Evolutionary conservation across 1,140 invertebrate genomes (phyloP).

Genomic region (Bombus affinis): DNA sequence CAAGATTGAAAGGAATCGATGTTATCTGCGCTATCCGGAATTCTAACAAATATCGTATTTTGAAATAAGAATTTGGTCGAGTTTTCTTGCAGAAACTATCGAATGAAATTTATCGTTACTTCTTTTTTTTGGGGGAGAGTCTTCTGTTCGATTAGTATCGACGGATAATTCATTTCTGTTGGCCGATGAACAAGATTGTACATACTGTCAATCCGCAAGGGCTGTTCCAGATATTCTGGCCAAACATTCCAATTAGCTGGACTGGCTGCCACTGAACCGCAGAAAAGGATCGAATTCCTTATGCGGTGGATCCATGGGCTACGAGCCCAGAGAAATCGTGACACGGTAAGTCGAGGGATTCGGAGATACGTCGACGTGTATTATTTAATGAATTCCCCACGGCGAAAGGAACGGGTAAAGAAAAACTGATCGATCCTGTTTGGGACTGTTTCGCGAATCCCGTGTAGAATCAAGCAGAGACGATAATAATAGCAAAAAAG

Average conservation of each 20-base stretch:
- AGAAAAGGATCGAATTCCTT: slow-evolving; percentile 64
- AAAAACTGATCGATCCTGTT: slow-evolving; percentile 29
- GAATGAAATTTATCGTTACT: not conserved
- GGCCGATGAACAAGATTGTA: slow-evolving; percentile 21
- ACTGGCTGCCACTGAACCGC: slow-evolving; percentile 53
- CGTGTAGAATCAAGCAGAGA: not conserved
- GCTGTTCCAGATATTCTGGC: slow-evolving; percentile 66
- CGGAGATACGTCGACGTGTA: not conserved
- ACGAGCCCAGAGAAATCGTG: slow-evolving; percentile 37
- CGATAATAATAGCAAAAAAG: not conserved
- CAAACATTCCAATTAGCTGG: slow-evolving; percentile 71
- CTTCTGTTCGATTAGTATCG: slow-evolving; percentile 12
- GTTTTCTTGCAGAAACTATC: not conserved
- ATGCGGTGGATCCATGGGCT: slow-evolving; percentile 46
- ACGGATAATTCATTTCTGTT: slow-evolving; percentile 29
- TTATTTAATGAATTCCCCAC: slow-evolving; percentile 31
- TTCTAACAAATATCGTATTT: not conserved
- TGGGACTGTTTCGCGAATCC: not conserved
- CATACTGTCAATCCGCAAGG: slow-evolving; percentile 55
- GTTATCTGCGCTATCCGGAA: not conserved
- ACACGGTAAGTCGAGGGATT: slow-evolving; percentile 49
- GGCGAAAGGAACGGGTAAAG: not conserved
- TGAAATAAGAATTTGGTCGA: not conserved
- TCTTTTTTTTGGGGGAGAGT: fast-evolving
- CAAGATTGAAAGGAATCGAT: slow-evolving; percentile 21